Evolutionary conservation across 1,140 invertebrate genomes (phyloP), one percentile per base, ranked within the genome.

Genomic region (Bombyx mandarina): DNA sequence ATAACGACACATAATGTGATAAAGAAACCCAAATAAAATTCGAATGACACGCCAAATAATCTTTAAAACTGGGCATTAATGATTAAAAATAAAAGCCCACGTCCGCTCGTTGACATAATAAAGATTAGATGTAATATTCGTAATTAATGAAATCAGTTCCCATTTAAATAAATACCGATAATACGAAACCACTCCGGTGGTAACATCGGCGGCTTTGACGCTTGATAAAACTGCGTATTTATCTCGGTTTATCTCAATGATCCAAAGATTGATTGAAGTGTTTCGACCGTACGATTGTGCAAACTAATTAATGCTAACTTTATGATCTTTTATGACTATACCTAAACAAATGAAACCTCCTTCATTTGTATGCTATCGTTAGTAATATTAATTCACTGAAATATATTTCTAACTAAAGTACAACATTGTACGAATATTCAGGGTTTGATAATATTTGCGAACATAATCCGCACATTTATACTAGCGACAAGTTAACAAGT

Each of bases 141-240:
- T 74, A 76, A 79, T 79, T 80, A 73, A 79, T 76, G 67, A 71
- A 75, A 77, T 77, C 67, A 66, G 63, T 64, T 71, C 68, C 65
- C 60, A 65, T 73, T 69, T 73, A 65, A 68, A 56, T 63, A 57
- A 62, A 62, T 56, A 50, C 58, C 56, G 60, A 58, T 57, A 68
- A 65, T 73, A 61, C 65, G 68, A 66, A 60, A 59, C 61, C 56
- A 54, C 69, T 72, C 77, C 66, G 75, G 67, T 72, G 72, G 71
- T 50, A 63, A 52, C 22, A 65, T 57, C 74, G 77, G 73, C 59
- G 53, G 50, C 66, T 78, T 75, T 78, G 74, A 77, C 64, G 57
- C 55, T 63, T 60, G 58, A 67, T 71, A 71, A 71, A 68, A 62
- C 54, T 56, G 12, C 48, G 55, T 46, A 54, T 60, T 65, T 65